A percentile compares a stretch with the other conserved stretches of the same genome.
phyloP scores from a whole-genome alignment of 2,888 invertebrate genomes.

The Alviniconcha strummeri region DNA sequence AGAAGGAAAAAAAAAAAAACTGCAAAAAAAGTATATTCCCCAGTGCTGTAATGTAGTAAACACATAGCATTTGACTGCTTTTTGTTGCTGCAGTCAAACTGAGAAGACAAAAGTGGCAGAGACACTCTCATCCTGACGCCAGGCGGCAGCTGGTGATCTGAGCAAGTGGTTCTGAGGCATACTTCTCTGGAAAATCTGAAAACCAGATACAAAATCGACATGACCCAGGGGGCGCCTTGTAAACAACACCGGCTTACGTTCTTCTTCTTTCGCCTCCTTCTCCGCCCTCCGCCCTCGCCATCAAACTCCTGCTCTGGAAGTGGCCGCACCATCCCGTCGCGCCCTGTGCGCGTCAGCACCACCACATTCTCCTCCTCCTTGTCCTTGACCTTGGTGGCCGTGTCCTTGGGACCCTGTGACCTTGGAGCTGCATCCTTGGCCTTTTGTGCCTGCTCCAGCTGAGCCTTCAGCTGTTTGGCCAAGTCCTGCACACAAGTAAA shows the following conservation, averaged over 20 bases:
- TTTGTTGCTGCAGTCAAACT: no score
- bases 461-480: slow-evolving; percentile 82
- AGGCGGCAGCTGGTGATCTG: no score
- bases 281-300: slow-evolving; percentile 45
- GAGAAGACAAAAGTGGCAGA: no score
- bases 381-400: slow-evolving; percentile 29
- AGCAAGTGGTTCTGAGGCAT: no score
- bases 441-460: slow-evolving; percentile 83
- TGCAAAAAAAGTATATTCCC: no score
- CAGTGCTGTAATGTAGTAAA: no score
- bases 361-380: slow-evolving; percentile 71
- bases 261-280: slow-evolving; percentile 55
- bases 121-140: no score
- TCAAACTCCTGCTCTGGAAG: slow-evolving; percentile 64
- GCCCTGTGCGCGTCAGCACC: slow-evolving; percentile 64
- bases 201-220: no score
- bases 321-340: slow-evolving; percentile 81
- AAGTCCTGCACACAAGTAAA: slow-evolving; percentile 74
- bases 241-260: slow-evolving; percentile 49
- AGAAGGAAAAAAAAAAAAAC: no score
- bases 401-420: slow-evolving; percentile 19
- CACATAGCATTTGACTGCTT: no score
- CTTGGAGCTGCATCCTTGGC: slow-evolving; percentile 48
- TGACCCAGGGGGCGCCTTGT: no score
- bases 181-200: no score